phyloP scores from a whole-genome alignment of 2,888 invertebrate species.

The Mythimna pallens region DNA sequence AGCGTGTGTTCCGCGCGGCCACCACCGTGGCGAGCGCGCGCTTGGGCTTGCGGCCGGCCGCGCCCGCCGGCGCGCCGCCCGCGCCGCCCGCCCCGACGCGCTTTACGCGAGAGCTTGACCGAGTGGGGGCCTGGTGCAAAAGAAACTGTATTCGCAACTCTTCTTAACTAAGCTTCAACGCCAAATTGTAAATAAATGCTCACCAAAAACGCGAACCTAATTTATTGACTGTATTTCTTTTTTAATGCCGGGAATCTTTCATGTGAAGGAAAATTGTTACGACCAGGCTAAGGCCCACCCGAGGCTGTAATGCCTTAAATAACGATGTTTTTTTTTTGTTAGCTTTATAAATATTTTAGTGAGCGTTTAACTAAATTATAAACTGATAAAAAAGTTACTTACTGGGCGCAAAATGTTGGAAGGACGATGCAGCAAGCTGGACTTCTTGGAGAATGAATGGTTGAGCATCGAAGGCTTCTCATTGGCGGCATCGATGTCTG shows the following conservation, averaged over 20 bases:
- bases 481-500: constrained; percentile 84
- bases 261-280: not conserved
- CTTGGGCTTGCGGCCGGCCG: constrained; percentile 40
- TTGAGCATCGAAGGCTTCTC: constrained; percentile 91
- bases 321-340: not conserved
- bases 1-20: constrained; percentile 35
- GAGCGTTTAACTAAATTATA: constrained; percentile 7
- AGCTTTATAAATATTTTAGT: constrained; percentile 1
- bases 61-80: no score
- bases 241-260: not conserved
- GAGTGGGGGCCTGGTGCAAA: constrained; percentile 60
- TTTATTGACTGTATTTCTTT: not conserved
- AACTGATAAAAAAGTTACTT: constrained; percentile 82
- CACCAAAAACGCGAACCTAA: constrained; percentile 16
- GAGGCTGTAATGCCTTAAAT: not conserved
- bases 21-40: constrained; percentile 34
- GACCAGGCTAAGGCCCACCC: not conserved
- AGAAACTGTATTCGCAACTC: constrained; percentile 51
- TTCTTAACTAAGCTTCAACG: constrained; percentile 34
- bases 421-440: constrained; percentile 92
- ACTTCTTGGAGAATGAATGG: constrained; percentile 89
- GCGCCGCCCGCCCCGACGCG: no score
- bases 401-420: constrained; percentile 93
- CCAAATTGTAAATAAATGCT: constrained; percentile 12
- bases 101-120: constrained; percentile 48